Evolutionary conservation across 2,888 invertebrate species (phyloP).

Genomic region (Pollenia angustigena): DNA sequence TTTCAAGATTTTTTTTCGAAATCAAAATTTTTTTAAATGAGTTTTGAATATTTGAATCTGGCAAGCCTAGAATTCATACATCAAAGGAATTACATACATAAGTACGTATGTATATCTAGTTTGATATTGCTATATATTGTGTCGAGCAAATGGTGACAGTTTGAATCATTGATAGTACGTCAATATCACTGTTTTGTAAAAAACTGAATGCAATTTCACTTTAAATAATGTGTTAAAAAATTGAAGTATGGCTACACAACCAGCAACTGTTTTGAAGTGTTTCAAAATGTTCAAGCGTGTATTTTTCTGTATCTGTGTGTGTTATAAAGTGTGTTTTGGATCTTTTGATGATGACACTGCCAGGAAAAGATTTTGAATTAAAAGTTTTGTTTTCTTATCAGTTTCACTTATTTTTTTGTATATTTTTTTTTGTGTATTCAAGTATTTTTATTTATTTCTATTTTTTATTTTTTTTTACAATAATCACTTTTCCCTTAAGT

Average conservation of each 20-base stretch:
- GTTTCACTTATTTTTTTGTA: constrained; percentile 22
- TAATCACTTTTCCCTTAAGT: constrained; percentile 1
- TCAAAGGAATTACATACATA: too few species aligned
- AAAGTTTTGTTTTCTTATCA: constrained; percentile 38
- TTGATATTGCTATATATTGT: too few species aligned
- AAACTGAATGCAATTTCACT: too few species aligned
- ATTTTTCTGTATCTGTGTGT: neutral
- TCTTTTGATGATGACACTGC: constrained; percentile 46
- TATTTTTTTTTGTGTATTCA: constrained; percentile 11
- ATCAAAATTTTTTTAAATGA: too few species aligned
- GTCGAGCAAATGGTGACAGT: too few species aligned
- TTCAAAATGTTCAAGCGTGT: neutral
- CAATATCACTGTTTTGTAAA: too few species aligned
- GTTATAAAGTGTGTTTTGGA: neutral
- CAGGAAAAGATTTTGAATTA: constrained; percentile 25
- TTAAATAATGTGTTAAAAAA: too few species aligned
- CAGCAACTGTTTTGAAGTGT: neutral
- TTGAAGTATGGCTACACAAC: neutral
- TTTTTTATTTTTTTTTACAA: constrained; percentile 27
- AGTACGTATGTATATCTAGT: too few species aligned
- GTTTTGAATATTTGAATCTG: too few species aligned
- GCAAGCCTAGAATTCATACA: too few species aligned
- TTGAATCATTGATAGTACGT: too few species aligned
- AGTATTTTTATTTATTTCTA: neutral
- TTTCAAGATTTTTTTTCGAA: too few species aligned